Evolutionary conservation across 1,140 invertebrate species (phyloP), one percentile per base, ranked within the genome.

Genomic region (Conopomorpha cramerella): DNA sequence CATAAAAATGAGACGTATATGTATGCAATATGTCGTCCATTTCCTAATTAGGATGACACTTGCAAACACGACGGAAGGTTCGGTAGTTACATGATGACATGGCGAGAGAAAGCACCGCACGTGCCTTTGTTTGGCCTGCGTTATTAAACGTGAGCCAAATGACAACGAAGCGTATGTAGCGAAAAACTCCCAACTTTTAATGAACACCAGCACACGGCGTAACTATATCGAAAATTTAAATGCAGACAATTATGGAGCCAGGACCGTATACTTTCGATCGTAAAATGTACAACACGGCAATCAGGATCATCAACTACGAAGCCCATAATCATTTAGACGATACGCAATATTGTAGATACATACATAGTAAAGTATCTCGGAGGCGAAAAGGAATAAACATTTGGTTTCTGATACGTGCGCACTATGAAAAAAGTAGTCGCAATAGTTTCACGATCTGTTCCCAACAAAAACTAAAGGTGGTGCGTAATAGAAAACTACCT

Each of bases 101-200:
- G 58, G 51, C 45, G 43, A 38, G 59, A 66, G 68, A 73, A 68
- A 73, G 63, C 59, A 60, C 44, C 52, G 45, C 55, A 44, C 44
- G 47, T 54, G 47, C 51, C 59, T 67, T 63, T 62, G 55, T 67
- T 62, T 57, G 46, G 55, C 47, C 46, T 30, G 44, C 41, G 46
- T 43, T 48, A 49, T 52, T 52, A 57, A 52, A 57, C 65, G 68
- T 62, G 68, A 52, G 45, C 52, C 46, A 65, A 70, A 66, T 73
- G 52, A 66, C 57, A 68, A 73, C 63, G 46, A 60, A 55, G 52
- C 55, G 57, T n/a, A n/a, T n/a, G n/a, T n/a, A n/a, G n/a, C n/a
- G n/a, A n/a, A n/a, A n/a, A n/a, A n/a, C n/a, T n/a, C n/a, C n/a
- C n/a, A n/a, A n/a, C n/a, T n/a, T n/a, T n/a, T n/a, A n/a, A n/a